Evolutionary conservation across 2,113 vertebrate genomes (phyloP).

Genomic region (Genyomyrus donnyi): DNA sequence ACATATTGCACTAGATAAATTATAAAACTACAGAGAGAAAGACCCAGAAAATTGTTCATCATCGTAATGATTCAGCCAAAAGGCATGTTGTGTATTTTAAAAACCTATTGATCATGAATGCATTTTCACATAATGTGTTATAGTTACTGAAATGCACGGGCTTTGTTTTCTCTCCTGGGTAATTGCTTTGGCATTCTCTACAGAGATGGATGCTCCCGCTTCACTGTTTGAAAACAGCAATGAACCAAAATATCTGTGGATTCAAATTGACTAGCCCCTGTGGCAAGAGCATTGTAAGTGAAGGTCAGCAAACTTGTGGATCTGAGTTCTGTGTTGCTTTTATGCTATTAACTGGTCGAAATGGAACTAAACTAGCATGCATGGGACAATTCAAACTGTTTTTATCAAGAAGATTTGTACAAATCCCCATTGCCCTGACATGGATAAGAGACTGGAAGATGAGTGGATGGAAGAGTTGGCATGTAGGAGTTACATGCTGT

Average conservation of each 20-base stretch:
- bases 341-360: neutral
- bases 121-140: neutral
- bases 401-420: neutral
- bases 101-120: neutral
- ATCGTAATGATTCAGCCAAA: neutral
- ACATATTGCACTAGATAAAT: neutral
- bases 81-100: slow-evolving; percentile 2
- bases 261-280: neutral
- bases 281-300: neutral
- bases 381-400: neutral
- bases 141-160: neutral
- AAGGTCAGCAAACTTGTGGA: neutral
- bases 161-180: neutral
- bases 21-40: neutral
- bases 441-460: neutral
- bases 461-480: neutral
- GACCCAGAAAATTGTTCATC: neutral
- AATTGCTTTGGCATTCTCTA: neutral
- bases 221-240: neutral
- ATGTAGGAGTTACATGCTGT: neutral
- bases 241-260: neutral
- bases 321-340: neutral
- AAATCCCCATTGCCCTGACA: neutral
- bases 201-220: neutral
- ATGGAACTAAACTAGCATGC: neutral